Base-by-base conservation (phyloP, 2,797 vertebrate species). In the Ataeniobius toweri region DNA sequence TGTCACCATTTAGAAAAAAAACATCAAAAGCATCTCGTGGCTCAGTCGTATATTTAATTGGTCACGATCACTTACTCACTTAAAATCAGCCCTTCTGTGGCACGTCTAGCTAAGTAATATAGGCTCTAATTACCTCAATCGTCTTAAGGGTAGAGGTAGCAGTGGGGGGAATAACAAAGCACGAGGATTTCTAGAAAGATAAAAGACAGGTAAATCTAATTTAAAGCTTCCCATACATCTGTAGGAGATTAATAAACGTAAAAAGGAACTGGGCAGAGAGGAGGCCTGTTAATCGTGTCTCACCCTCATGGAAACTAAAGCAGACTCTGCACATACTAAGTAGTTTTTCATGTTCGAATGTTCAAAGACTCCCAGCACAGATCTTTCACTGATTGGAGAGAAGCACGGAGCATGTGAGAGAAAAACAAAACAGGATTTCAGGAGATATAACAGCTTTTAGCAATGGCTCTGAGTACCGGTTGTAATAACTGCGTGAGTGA, bases 41-140 rank as follows among this genome's bases (percentile, higher is more conserved):
- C 3, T 74, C 76, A 83, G 74, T 63, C 75, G 79, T 85, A 83
- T 85, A 83, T 85, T 89, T 86, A 91, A 91, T 88, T 87, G 76
- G 82, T 36, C 85, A 80, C 63, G 65, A 87, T 88, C 86, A 56
- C 76, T 85, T 80, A 84, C 63, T 72, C 3, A 1, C 63, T 85
- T 86, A 79, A 81, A 84, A 83, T 56, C 69, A 74, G 79, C 75
- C 83, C 76, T 79, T 81, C 73, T 28, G 78, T 74, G 76, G 85
- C 75, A 79, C 20, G 51, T 71, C 84, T 77, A 77, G 59, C 3
- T 3, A 82, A 85, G 82, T 70, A 76, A 78, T 78, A 86, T 70
- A 51, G 83, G 80, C 76, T 89, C 77, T 86, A 90, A 93, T 90
- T 92, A 84, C 59, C 58, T 71, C 74, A 53, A 76, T 82, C 9